phyloP scores from a whole-genome alignment of 1,140 invertebrate species.

The Eubasilissa regina region DNA sequence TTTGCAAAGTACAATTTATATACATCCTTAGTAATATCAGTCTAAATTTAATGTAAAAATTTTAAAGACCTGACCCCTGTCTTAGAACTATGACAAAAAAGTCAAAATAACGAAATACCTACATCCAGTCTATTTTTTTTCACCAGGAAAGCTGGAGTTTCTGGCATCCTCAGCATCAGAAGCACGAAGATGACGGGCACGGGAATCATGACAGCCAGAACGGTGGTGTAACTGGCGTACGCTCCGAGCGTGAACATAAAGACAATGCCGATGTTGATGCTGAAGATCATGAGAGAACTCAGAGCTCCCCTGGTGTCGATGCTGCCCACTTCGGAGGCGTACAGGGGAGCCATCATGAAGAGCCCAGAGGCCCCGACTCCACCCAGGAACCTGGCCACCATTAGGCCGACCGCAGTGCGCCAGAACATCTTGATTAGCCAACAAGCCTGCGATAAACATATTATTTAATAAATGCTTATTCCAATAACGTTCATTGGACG shows the following conservation, averaged over 20 bases:
- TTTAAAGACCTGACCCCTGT: too few relatives aligned
- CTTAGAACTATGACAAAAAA: too few relatives aligned
- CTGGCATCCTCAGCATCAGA: constrained; percentile 67
- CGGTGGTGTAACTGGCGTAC: constrained; percentile 66
- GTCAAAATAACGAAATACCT: background rate
- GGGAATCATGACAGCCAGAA: background rate
- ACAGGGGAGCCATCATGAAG: constrained; percentile 73
- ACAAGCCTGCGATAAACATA: constrained; percentile 56
- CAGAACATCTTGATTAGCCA: constrained; percentile 68
- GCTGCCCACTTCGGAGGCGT: constrained; percentile 75
- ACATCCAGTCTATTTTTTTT: constrained; percentile 50
- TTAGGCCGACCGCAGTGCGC: constrained; percentile 61
- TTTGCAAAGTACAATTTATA: too few relatives aligned
- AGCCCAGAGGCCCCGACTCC: constrained; percentile 71
- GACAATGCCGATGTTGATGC: constrained; percentile 75
- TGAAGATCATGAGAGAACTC: constrained; percentile 70
- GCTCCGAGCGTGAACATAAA: constrained; percentile 74
- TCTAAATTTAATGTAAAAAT: too few relatives aligned
- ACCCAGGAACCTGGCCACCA: constrained; percentile 63
- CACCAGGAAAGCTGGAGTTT: constrained; percentile 72
- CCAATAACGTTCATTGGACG: too few relatives aligned
- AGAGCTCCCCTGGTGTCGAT: constrained; percentile 73
- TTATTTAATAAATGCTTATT: too few relatives aligned
- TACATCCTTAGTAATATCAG: too few relatives aligned
- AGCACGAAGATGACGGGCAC: constrained; percentile 68